Evolutionary conservation across 1,140 invertebrate species (phyloP).

Genomic region (Luehdorfia chinensis): DNA sequence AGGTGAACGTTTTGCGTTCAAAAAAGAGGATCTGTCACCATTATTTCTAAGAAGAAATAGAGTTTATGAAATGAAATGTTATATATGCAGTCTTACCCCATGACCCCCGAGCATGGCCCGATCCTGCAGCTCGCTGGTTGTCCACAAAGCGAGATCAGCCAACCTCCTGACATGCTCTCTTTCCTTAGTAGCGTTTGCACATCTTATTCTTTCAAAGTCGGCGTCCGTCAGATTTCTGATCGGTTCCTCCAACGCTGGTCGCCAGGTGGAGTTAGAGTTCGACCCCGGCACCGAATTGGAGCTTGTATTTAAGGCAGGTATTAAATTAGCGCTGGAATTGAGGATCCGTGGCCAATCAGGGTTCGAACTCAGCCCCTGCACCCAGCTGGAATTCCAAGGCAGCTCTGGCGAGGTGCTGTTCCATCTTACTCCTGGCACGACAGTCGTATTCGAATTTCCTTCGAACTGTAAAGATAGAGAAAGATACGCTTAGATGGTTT

Average conservation of each 20-base stretch:
- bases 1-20: too few relatives aligned
- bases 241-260: background rate
- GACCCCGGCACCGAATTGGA: background rate
- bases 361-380: background rate
- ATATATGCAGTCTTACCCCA: too few relatives aligned
- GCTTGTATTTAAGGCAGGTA: too few relatives aligned
- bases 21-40: too few relatives aligned
- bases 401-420: too few relatives aligned
- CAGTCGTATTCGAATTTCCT: too few relatives aligned
- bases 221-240: background rate
- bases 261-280: conserved; percentile 7
- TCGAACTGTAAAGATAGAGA: too few relatives aligned
- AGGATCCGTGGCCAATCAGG: background rate
- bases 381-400: background rate
- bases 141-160: conserved; percentile 38
- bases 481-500: too few relatives aligned
- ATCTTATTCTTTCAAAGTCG: conserved; percentile 14
- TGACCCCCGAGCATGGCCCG: too few relatives aligned
- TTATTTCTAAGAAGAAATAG: too few relatives aligned
- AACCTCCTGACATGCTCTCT: conserved; percentile 40
- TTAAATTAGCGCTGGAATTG: background rate
- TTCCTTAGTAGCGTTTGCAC: conserved; percentile 25
- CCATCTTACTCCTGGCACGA: too few relatives aligned
- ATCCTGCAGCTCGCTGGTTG: conserved; percentile 44
- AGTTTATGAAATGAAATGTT: too few relatives aligned